These are phyloP conservation scores for Anoplopoma fimbria DNA, from an alignment of 2,113 vertebrate genomes.

Conservation along the genomic window DNA sequence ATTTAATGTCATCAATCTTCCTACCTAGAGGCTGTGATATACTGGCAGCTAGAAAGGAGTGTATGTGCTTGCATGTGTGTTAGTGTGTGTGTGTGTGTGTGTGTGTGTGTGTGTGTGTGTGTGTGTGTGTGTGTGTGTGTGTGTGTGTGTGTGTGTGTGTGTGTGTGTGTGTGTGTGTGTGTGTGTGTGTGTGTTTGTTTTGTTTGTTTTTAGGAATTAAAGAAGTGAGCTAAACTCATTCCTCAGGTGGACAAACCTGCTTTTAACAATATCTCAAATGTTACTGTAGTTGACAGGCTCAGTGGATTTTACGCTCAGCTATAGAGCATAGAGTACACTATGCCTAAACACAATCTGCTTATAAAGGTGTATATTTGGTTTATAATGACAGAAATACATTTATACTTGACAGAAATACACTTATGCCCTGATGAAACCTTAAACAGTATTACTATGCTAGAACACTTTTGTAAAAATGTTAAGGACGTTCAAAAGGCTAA, in stretches of 20 bases:
- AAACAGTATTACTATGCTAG: not conserved
- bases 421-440: not conserved
- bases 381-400: not conserved
- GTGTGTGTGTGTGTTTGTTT: conserved; percentile 41
- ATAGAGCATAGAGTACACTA: not conserved
- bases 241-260: conserved; percentile 39
- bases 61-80: conserved; percentile 38
- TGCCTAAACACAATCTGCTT: not conserved
- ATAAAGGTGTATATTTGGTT: not conserved
- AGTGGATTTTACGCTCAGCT: not conserved
- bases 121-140: conserved; percentile 43
- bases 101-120: conserved; percentile 14
- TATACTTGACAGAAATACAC: not conserved
- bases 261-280: conserved; percentile 31
- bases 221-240: conserved; percentile 42
- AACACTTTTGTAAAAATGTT: not conserved
- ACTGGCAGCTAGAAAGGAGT: conserved; percentile 68
- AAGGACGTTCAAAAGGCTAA: not conserved
- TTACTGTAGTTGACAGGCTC: not conserved
- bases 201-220: too few species aligned
- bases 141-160: conserved; percentile 31
- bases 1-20: conserved; percentile 88
- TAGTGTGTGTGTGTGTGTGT: conserved; percentile 31
- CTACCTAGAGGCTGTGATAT: conserved; percentile 77
- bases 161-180: conserved; percentile 13